Evolutionary conservation across 2,113 vertebrate genomes (phyloP).

Genomic region (cattle (Bos taurus)): DNA sequence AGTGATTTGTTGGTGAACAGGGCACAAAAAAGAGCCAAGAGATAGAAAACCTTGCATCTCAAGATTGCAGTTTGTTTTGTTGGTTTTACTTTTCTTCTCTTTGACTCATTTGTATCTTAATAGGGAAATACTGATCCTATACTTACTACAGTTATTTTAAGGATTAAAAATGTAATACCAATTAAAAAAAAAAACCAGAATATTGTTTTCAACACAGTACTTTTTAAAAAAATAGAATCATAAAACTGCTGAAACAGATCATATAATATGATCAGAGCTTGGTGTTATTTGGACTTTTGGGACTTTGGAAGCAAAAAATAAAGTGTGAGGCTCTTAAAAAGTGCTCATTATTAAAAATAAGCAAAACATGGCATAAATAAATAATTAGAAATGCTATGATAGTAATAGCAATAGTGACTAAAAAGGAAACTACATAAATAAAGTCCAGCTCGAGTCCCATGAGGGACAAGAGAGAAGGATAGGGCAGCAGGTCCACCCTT

Average conservation of each 20-base stretch:
- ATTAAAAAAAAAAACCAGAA: neutral
- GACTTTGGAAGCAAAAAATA: neutral
- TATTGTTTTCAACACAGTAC: neutral
- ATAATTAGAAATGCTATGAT: neutral
- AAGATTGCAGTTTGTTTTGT: neutral
- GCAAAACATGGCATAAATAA: neutral
- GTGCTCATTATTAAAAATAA: neutral
- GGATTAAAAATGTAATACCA: neutral
- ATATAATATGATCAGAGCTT: neutral
- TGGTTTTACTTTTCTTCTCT: neutral
- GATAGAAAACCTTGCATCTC: neutral
- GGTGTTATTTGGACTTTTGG: neutral
- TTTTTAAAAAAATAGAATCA: neutral
- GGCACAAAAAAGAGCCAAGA: neutral
- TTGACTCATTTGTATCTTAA: neutral
- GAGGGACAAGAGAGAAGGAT: neutral
- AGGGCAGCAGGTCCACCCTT: rapidly evolving
- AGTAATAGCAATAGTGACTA: neutral
- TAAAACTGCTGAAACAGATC: neutral
- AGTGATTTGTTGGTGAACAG: neutral
- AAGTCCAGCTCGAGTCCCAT: neutral
- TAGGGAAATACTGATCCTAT: neutral
- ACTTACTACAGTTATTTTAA: neutral
- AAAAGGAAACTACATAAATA: neutral
- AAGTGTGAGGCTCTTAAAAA: neutral